Percentiles rank a stretch among this genome's conserved stretches.
These are phyloP conservation scores for Eupithecia insigniata DNA, from an alignment of 2,888 invertebrate genomes.

Conservation along the genomic window DNA sequence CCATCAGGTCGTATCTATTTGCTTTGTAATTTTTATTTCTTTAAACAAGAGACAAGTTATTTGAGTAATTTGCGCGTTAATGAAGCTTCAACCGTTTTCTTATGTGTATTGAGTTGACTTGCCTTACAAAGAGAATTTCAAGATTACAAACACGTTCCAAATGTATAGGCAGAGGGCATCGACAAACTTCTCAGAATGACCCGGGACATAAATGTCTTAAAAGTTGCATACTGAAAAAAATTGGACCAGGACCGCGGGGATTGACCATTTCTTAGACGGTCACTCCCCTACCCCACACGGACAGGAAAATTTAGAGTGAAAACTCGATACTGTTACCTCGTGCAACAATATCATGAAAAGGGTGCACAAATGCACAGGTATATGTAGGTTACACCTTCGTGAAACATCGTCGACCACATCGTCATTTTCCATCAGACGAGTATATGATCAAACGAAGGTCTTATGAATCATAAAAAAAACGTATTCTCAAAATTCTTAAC, in stretches of 20 bases:
- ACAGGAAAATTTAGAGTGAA: too few species aligned
- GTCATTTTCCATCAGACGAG: too few species aligned
- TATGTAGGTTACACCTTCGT: too few species aligned
- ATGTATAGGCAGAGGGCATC: background rate
- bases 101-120: background rate
- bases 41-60: background rate
- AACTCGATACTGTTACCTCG: too few species aligned
- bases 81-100: background rate
- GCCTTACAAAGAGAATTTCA: background rate
- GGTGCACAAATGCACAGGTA: too few species aligned
- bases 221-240: background rate
- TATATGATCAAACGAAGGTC: too few species aligned
- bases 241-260: background rate
- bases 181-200: background rate
- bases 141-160: too few species aligned
- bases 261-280: too few species aligned
- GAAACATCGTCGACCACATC: too few species aligned
- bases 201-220: background rate
- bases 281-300: too few species aligned
- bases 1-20: background rate
- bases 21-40: background rate
- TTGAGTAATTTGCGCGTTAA: too few species aligned
- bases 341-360: too few species aligned
- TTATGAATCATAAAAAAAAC: background rate
- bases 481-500: conserved; percentile 8